Evolutionary conservation across 2,113 vertebrate species (phyloP).

Genomic region (Labeo rohita): DNA sequence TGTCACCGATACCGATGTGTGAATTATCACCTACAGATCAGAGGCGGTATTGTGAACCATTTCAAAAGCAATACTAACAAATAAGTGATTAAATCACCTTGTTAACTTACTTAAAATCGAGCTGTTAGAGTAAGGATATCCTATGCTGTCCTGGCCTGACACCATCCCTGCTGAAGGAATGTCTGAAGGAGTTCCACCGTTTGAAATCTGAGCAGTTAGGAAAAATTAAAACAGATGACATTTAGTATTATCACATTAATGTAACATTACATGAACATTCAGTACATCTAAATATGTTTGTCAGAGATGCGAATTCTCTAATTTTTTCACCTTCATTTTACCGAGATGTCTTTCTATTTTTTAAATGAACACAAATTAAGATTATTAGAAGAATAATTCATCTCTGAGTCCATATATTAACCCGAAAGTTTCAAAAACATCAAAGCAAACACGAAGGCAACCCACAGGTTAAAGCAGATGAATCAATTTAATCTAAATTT

Average conservation of each 20-base stretch:
- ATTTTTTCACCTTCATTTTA: too few relatives aligned
- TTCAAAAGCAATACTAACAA: background rate
- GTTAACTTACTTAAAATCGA: slow-evolving; percentile 46
- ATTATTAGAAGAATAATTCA: too few relatives aligned
- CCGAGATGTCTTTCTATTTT: too few relatives aligned
- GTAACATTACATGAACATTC: background rate
- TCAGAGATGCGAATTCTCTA: background rate
- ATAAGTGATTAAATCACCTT: background rate
- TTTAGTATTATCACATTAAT: background rate
- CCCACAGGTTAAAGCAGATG: too few relatives aligned
- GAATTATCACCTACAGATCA: slow-evolving; percentile 66
- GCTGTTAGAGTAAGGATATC: slow-evolving; percentile 50
- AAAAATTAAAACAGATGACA: background rate
- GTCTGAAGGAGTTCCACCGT: slow-evolving; percentile 91
- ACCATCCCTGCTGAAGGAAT: slow-evolving; percentile 85
- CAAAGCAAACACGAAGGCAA: too few relatives aligned
- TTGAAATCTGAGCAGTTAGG: slow-evolving; percentile 81
- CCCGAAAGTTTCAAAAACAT: too few relatives aligned
- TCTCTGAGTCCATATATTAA: too few relatives aligned
- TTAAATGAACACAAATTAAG: too few relatives aligned
- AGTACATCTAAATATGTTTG: background rate
- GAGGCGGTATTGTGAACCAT: background rate
- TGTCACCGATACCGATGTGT: slow-evolving; percentile 67
- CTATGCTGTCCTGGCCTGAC: slow-evolving; percentile 77
- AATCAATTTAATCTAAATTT: too few relatives aligned